phyloP scores from a whole-genome alignment of 1,140 invertebrate genomes.

The Pemphigus obesinymphae region DNA sequence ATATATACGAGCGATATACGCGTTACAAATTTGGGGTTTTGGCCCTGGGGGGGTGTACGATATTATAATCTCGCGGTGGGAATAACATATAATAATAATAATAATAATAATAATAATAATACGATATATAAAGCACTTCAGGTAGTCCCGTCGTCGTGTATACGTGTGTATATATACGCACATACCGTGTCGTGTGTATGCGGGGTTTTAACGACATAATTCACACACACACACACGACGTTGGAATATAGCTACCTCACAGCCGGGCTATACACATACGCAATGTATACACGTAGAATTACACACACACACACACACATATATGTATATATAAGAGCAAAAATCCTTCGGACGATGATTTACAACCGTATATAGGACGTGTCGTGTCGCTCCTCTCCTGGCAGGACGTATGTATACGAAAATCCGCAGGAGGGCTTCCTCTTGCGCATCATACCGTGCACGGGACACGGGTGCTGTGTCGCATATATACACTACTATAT shows the following conservation, averaged over 20 bases:
- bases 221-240: slow-evolving; percentile 5
- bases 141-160: slow-evolving; percentile 7
- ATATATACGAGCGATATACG: not conserved
- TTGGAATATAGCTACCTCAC: not conserved
- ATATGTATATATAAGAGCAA: not conserved
- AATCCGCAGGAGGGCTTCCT: slow-evolving; percentile 13
- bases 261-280: no score
- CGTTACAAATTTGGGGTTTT: slow-evolving; percentile 31
- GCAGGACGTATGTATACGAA: not conserved
- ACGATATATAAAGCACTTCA: not conserved
- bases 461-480: no score
- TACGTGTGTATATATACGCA: not conserved
- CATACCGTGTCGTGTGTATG: not conserved
- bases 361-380: not conserved
- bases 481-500: not conserved
- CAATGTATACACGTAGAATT: not conserved
- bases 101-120: not conserved
- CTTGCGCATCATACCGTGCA: not conserved
- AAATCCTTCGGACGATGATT: slow-evolving; percentile 23
- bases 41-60: not conserved
- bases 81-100: not conserved
- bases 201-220: slow-evolving; percentile 33
- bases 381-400: not conserved
- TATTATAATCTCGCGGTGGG: not conserved
- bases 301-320: not conserved